Evolutionary conservation across 2,113 vertebrate species (phyloP), one percentile per base, ranked within the genome.

Genomic region (Oreochromis niloticus): DNA sequence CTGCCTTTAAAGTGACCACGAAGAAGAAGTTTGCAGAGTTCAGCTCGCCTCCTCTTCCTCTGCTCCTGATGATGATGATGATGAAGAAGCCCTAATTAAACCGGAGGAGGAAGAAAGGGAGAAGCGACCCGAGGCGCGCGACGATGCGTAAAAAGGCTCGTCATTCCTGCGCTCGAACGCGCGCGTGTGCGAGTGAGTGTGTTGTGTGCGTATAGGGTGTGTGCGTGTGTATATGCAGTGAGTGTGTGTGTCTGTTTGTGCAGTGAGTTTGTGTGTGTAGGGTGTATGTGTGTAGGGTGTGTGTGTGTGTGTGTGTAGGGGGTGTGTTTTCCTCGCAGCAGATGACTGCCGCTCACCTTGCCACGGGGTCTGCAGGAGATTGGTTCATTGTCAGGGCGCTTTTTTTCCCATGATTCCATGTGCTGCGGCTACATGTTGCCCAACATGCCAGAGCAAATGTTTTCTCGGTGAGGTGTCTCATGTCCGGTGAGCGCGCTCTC

Each of bases 281-380:
- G 14, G 88, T 27, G 88, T n/a, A 87, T 80, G 85, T 85, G n/a
- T 55, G 80, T 9, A 54, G 5, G 55, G 85, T 85, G n/a, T 55
- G 80, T 9, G 73, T 19, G 85, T 85, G n/a, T 55, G 80, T 9
- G 73, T 19, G 80, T 52, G 68, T 30, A 43, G 81, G n/a, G 87
- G 52, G 89, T 22, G 91, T 87, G 86, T 86, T 48, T 88, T 94
- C 96, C 95, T 88, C 83, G 78, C 96, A 97, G 97, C 97, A 95
- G 97, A 98, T 98, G 97, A 97, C 97, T 98, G 97, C 96, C 96
- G 97, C 98, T 98, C 98, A 99, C 98, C 98, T 99, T 99, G 98
- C 98, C 97, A 98, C 98, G 96, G 98, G 98, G 97, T 98, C 97
- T 97, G 97, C 97, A 97, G 97, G 97, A 99, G 98, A 99, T 98